Conservation (phyloP, 64 coral and sea anemone genomes). For the Trachythela sp. region DNA sequence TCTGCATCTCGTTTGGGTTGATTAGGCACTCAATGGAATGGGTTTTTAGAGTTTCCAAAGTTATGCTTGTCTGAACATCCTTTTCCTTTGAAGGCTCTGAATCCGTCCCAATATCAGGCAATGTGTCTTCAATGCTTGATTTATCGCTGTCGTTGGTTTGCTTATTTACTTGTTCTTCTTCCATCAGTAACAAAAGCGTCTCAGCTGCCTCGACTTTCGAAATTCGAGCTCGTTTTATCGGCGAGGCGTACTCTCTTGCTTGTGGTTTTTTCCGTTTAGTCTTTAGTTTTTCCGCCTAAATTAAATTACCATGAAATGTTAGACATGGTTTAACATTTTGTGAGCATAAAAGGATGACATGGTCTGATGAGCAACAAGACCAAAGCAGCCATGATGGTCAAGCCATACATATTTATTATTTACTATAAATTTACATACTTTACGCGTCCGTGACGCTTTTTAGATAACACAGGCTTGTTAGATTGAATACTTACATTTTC, state of each 20-base stretch:
- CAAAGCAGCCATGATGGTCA: background rate
- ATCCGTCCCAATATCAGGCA: background rate
- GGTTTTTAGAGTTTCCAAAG: background rate
- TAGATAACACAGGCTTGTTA: no score
- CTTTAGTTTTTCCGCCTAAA: background rate
- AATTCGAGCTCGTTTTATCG: background rate
- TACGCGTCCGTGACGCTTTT: no score
- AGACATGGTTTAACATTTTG: no score
- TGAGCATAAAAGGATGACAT: no score
- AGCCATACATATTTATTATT: no score
- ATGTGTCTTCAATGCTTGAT: background rate
- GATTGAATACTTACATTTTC: no score
- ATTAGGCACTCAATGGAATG: background rate
- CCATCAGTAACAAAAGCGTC: background rate
- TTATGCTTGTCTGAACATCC: background rate
- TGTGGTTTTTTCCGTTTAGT: background rate
- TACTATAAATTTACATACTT: no score
- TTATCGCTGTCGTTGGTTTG: background rate
- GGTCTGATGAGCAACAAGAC: no score
- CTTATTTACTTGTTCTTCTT: background rate
- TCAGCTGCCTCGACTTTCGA: background rate
- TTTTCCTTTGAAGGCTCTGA: background rate
- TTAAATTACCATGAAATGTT: no score
- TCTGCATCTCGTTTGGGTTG: background rate
- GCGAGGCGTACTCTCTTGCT: background rate